Conservation (phyloP, 2,888 invertebrate species). For the Tridacna crocea region DNA sequence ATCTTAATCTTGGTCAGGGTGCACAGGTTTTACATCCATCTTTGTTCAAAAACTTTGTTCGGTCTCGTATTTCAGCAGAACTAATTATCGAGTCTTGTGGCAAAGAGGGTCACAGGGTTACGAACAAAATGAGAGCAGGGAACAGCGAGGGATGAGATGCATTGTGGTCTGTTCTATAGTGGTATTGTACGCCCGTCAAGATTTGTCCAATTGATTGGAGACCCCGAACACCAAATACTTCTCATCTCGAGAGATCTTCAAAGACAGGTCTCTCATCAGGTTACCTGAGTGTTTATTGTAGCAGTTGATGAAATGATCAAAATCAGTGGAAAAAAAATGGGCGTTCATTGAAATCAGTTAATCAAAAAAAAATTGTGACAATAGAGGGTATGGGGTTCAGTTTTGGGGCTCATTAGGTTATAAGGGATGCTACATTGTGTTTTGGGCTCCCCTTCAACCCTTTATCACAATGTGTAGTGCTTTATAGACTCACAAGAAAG, state of each 20-base stretch:
- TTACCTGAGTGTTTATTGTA: conserved; percentile 21
- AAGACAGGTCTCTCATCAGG: conserved; percentile 17
- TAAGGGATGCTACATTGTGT: not conserved
- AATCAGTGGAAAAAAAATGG: conserved; percentile 6
- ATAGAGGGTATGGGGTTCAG: not conserved
- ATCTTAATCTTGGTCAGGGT: not conserved
- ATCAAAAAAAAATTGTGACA: conserved; percentile 14
- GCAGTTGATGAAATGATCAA: conserved; percentile 23
- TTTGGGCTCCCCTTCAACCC: not conserved
- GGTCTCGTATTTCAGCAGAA: conserved; percentile 12
- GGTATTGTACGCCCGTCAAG: conserved; percentile 27
- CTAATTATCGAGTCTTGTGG: conserved; percentile 25
- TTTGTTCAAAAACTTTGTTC: not conserved
- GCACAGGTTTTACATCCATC: conserved; percentile 9
- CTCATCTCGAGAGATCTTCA: conserved; percentile 13
- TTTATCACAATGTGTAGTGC: not conserved
- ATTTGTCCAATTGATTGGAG: conserved; percentile 19
- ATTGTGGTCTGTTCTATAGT: conserved; percentile 12
- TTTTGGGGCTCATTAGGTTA: not conserved
- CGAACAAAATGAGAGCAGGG: conserved; percentile 9
- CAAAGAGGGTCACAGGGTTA: conserved; percentile 17
- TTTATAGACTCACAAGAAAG: no score
- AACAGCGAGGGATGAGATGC: conserved; percentile 18
- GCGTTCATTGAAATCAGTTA: conserved; percentile 21
- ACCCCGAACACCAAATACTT: not conserved